These are phyloP conservation scores for Pelodytes ibericus DNA, from an alignment of 2,797 vertebrate genomes.

Conservation along the genomic window DNA sequence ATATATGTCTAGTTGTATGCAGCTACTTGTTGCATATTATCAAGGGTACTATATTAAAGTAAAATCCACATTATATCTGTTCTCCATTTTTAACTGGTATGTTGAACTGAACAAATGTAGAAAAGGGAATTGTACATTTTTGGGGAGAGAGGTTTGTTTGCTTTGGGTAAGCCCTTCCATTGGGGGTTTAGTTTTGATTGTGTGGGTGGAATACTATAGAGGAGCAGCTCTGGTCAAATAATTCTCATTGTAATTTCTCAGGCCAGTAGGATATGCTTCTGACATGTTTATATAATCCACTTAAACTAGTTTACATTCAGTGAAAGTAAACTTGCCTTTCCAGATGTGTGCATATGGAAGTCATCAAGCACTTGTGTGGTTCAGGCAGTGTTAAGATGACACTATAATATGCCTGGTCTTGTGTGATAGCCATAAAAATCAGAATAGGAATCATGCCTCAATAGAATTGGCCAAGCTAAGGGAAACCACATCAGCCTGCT, in stretches of 20 bases:
- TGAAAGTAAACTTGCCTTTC: slow-evolving; percentile 33
- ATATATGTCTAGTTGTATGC: too few species aligned
- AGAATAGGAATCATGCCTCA: background rate
- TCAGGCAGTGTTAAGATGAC: slow-evolving; percentile 7
- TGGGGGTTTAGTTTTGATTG: too few species aligned
- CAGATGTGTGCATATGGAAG: background rate
- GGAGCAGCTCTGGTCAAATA: background rate
- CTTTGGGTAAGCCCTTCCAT: too few species aligned
- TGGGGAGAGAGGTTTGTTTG: too few species aligned
- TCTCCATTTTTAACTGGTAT: too few species aligned
- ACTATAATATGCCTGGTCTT: background rate
- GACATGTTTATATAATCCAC: slow-evolving; percentile 35
- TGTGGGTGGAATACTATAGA: too few species aligned
- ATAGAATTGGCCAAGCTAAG: too few species aligned
- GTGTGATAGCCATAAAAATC: slow-evolving; percentile 2
- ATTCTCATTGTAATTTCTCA: slow-evolving; percentile 2
- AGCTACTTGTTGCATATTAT: too few species aligned
- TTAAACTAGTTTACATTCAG: slow-evolving; percentile 27
- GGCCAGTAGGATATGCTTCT: slow-evolving; percentile 26
- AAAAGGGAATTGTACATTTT: too few species aligned
- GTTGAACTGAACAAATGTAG: too few species aligned
- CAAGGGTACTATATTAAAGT: too few species aligned
- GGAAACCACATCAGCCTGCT: background rate
- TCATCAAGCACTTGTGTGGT: slow-evolving; percentile 7
- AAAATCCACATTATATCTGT: too few species aligned